A percentile compares a stretch with the other conserved stretches of the same genome.
Conservation (phyloP, 2,113 vertebrate genomes). For the Bungarus multicinctus region DNA sequence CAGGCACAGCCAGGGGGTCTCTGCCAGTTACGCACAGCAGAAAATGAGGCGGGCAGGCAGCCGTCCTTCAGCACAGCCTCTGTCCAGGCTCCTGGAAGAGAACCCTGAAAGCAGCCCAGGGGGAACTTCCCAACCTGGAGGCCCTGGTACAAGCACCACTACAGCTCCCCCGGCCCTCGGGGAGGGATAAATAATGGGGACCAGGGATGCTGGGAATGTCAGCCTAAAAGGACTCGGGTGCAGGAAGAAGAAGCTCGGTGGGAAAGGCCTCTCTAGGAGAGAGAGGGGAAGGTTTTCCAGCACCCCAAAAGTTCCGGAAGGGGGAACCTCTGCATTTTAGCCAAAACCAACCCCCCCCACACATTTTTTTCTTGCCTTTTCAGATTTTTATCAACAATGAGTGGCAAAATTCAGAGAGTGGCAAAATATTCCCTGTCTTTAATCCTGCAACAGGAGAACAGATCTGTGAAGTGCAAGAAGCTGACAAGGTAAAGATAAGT, state of each 20-base stretch:
- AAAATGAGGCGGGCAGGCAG: not conserved
- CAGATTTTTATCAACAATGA: slow-evolving; percentile 99
- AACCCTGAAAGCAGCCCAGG: not conserved
- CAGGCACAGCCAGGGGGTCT: not conserved
- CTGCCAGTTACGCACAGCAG: not conserved
- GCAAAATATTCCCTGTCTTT: slow-evolving; percentile 84
- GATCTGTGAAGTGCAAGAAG: slow-evolving; percentile 96
- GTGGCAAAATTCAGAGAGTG: slow-evolving; percentile 94
- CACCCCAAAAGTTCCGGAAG: not conserved
- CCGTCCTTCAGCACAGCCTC: not conserved
- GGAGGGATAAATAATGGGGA: not conserved
- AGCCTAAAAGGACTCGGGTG: not conserved
- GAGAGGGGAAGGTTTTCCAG: not conserved
- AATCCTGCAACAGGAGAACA: slow-evolving; percentile 94
- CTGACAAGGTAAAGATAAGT: slow-evolving; percentile 84
- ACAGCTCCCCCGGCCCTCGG: not conserved
- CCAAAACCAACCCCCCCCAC: not conserved
- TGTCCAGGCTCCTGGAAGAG: not conserved
- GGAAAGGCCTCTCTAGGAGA: not conserved
- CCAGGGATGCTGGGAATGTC: not conserved
- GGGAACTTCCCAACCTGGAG: not conserved
- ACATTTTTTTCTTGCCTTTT: slow-evolving; percentile 11
- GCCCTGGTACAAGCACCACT: not conserved
- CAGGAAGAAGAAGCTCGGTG: not conserved
- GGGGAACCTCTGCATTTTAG: not conserved